Conservation (phyloP, 2,113 vertebrate species). For the Ranitomeya variabilis region DNA sequence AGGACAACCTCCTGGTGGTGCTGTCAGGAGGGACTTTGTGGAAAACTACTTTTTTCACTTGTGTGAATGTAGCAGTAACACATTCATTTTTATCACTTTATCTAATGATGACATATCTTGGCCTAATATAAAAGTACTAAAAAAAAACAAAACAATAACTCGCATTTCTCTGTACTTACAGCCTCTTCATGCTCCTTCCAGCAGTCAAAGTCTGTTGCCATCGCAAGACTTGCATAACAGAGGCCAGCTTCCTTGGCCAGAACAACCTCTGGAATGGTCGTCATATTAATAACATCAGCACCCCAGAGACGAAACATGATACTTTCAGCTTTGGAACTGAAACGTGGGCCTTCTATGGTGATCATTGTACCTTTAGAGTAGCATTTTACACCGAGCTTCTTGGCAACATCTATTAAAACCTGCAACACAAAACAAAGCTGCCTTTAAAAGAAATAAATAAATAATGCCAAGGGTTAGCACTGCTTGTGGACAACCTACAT, state of each 20-base stretch:
- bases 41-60: no score
- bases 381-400: slow-evolving; percentile 85
- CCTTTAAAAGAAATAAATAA: not conserved
- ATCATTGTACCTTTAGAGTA: slow-evolving; percentile 89
- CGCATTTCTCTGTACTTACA: slow-evolving; percentile 72
- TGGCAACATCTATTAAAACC: slow-evolving; percentile 87
- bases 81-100: no score
- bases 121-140: no score
- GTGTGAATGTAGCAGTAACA: no score
- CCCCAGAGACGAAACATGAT: slow-evolving; percentile 92
- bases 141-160: no score
- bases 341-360: slow-evolving; percentile 92
- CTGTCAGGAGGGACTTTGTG: no score
- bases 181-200: slow-evolving; percentile 97
- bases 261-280: slow-evolving; percentile 93
- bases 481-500: not conserved
- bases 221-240: slow-evolving; percentile 93
- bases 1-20: no score
- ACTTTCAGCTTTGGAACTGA: slow-evolving; percentile 93
- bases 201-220: slow-evolving; percentile 98
- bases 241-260: slow-evolving; percentile 94
- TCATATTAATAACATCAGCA: slow-evolving; percentile 97
- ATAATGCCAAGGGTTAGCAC: not conserved
- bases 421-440: slow-evolving; percentile 61
- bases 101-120: no score